Conservation (phyloP, 2,797 vertebrate genomes). For the Clarias pachynema region DNA sequence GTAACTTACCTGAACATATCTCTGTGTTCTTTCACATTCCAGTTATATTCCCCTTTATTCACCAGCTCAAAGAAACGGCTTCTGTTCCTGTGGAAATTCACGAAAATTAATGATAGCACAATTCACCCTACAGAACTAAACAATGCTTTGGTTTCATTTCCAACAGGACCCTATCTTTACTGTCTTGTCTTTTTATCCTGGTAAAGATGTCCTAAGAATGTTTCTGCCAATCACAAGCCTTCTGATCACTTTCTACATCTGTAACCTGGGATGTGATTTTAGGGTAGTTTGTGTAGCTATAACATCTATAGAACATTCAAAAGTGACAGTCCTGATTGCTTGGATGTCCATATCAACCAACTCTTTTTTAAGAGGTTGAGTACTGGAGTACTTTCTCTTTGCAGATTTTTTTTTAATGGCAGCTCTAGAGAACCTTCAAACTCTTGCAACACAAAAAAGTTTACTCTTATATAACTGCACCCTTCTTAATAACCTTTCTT, state of each 20-base stretch:
- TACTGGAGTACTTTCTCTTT: neutral
- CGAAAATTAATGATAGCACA: neutral
- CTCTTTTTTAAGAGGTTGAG: neutral
- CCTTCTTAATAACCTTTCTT: neutral
- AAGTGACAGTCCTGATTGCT: neutral
- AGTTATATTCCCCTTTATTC: constrained; percentile 91
- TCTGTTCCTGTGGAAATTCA: constrained; percentile 79
- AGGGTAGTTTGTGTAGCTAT: neutral
- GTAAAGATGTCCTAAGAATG: neutral
- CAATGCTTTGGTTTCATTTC: neutral
- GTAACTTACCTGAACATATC: constrained; percentile 90
- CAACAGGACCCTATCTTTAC: neutral
- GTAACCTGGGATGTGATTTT: neutral
- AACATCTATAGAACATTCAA: neutral
- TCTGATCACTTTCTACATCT: neutral
- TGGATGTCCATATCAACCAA: neutral
- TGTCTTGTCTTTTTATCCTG: neutral
- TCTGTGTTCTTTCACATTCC: constrained; percentile 91
- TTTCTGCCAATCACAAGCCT: neutral
- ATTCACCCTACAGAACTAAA: neutral
- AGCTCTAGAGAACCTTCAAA: neutral
- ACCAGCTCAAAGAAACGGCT: constrained; percentile 95
- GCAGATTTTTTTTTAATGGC: neutral
- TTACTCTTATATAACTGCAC: neutral
- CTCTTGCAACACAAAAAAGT: neutral